Evolutionary conservation across 2,888 invertebrate genomes (phyloP), one percentile per base, ranked within the genome.

Genomic region (Capitulum mitella): DNA sequence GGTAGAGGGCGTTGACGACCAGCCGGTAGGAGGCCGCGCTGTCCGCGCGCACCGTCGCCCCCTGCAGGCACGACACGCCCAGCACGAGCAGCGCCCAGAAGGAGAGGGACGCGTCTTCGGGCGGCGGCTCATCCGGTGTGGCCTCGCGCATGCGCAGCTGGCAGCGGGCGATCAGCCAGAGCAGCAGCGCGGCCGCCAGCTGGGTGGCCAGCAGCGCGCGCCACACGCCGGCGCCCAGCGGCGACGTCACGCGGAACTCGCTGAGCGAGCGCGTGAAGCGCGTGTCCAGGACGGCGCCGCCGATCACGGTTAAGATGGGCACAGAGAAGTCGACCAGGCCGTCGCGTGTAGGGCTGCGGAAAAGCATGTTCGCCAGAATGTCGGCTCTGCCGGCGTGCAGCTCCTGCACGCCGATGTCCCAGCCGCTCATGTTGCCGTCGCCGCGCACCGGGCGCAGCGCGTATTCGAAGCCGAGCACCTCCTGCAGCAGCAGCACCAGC

Each of bases 71-170:
- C 16, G 16, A 14, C 12, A 61, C 61, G 32, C 61, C 61, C 61
- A 61, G 16, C 61, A 61, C 61, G 32, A 61, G 16, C 61, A 61
- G 61, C 61, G 61, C 61, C 61, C 61, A 61, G 61, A 61, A 61
- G 32, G 61, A 61, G n/a, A n/a, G n/a, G n/a, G n/a, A n/a, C 32
- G 16, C 32, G 61, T 61, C 32, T 3, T 32, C 61, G 61, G 48
- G 43, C 48, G 16, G 48, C 48, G 48, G 48, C 12, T 3, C 16
- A 16, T 8, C 22, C 12, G 16, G 48, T 16, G 48, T 3, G 12
- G 16, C 14, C 48, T 3, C 48, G 58, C 58, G 58, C 29, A 58
- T 26, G n/a, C 58, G 58, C n/a, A 58, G 29, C n/a, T 58, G 58
- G 34, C 61, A 61, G 32, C 61, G 16, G 32, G 61, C 32, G 32